These are phyloP conservation scores for Nyctibius bracteatus DNA, from an alignment of 2,113 vertebrate genomes.

Conservation along the genomic window DNA sequence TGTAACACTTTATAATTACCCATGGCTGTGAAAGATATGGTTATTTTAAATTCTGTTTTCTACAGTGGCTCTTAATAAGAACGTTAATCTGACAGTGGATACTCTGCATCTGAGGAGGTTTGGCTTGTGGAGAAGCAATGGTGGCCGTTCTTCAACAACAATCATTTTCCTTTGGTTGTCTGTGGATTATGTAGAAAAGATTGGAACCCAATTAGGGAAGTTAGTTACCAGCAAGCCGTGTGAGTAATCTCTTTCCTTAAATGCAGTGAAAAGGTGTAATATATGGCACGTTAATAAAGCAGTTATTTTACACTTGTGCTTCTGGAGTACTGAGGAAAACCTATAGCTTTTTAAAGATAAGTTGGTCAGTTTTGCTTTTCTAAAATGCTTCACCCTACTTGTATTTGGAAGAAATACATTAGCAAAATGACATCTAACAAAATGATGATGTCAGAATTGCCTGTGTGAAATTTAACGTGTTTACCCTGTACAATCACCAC, in stretches of 20 bases:
- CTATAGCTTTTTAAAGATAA: neutral
- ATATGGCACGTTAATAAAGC: neutral
- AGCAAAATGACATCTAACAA: neutral
- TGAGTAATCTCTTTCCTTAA: slow-evolving; percentile 57
- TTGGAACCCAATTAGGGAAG: slow-evolving; percentile 67
- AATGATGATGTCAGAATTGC: neutral
- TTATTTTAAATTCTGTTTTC: slow-evolving; percentile 11
- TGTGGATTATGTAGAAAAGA: slow-evolving; percentile 68
- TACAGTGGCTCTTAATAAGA: slow-evolving; percentile 67
- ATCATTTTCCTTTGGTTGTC: slow-evolving; percentile 82
- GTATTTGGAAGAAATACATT: neutral
- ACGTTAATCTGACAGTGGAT: slow-evolving; percentile 67
- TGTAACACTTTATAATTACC: neutral
- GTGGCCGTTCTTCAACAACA: slow-evolving; percentile 13
- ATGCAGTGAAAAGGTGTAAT: neutral
- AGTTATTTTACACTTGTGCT: neutral
- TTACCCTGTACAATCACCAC: neutral
- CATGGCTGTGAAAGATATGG: neutral
- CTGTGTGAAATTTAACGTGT: neutral
- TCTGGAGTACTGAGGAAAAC: neutral
- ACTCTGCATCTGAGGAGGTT: slow-evolving; percentile 71
- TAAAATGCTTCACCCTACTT: neutral
- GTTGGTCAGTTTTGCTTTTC: neutral
- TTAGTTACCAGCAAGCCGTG: slow-evolving; percentile 57
- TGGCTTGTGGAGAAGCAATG: slow-evolving; percentile 71